A percentile compares a stretch with the other conserved stretches of the same genome.
Evolutionary conservation across 2,113 vertebrate genomes (phyloP).

Genomic region (Choloepus hoffmanni): DNA sequence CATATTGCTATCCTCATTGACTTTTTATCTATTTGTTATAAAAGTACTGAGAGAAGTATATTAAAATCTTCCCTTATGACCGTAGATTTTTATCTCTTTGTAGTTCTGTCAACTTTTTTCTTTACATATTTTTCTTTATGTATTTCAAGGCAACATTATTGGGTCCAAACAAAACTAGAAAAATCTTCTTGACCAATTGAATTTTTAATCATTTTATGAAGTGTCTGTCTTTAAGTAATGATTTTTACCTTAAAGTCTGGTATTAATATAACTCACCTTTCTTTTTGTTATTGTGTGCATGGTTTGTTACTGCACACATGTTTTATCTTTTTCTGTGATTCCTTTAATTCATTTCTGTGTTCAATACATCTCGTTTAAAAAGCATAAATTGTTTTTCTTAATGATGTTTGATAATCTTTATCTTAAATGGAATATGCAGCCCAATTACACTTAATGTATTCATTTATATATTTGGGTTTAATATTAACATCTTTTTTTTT

Average conservation of each 20-base stretch:
- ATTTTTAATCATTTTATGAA: neutral
- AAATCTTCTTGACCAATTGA: neutral
- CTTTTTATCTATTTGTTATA: neutral
- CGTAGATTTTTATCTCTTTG: neutral
- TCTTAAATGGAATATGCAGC: neutral
- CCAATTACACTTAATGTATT: neutral
- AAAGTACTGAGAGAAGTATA: neutral
- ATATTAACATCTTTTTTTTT: neutral
- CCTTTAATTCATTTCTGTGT: neutral
- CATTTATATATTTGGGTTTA: neutral
- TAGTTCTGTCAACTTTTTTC: slow-evolving; percentile 3
- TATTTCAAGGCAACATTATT: neutral
- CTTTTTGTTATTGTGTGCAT: neutral
- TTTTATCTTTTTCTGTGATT: neutral
- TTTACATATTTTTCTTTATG: neutral
- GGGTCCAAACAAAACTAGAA: neutral
- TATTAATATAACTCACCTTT: neutral
- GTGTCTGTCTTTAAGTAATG: neutral
- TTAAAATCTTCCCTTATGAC: neutral
- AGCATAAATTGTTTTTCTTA: neutral
- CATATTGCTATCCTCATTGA: neutral
- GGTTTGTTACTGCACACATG: neutral
- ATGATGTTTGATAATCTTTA: neutral
- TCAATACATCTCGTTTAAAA: neutral
- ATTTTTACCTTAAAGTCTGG: slow-evolving; percentile 10